Base-by-base conservation (phyloP, 2,113 vertebrate species). In the Poeciliopsis retropinna region DNA sequence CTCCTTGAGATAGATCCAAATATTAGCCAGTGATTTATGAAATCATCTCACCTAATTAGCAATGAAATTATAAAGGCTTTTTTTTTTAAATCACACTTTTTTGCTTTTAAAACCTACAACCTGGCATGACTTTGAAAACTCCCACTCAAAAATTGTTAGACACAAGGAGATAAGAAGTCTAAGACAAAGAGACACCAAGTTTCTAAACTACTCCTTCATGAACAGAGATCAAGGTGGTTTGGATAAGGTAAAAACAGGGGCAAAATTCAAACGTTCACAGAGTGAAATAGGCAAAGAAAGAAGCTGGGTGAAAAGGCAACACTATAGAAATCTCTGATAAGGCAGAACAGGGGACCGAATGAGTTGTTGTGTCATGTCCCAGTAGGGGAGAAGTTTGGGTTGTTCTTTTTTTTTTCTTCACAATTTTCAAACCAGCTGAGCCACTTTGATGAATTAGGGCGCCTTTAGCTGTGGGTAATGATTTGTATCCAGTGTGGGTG, bases 401-500 rank as follows among this genome's bases (percentile, higher is more conserved):
- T 15, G 11, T 41, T 41, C 13, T 71, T 83, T 70, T 80, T 64
- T 47, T 28, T 60, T 75, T 74, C 82, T 73, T 76, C 70, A 66
- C 2, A 25, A 71, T 60, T 41, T 68, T 76, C 44, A 61, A 81
- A 37, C 60, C 73, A 71, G 34, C 67, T 72, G 78, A 87, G 66
- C 64, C 66, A 71, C 71, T 85, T 62, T 82, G 68, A 85, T 84
- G 67, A 82, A 85, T 67, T 73, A 29, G 72, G 70, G 31, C 19
- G 66, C 17, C 67, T 78, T 81, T 70, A 69, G 68, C 82, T 87
- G 84, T 66, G 71, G 82, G 78, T 73, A 80, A 73, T 60, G 75
- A 87, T 83, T 87, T 87, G 75, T 69, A 85, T 83, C 78, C 73
- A 81, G 85, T 75, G 75, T 67, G 70, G 64, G 57, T 80, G 74